Conservation (phyloP, 2,888 invertebrate genomes). For the Nomada lathburiana region DNA sequence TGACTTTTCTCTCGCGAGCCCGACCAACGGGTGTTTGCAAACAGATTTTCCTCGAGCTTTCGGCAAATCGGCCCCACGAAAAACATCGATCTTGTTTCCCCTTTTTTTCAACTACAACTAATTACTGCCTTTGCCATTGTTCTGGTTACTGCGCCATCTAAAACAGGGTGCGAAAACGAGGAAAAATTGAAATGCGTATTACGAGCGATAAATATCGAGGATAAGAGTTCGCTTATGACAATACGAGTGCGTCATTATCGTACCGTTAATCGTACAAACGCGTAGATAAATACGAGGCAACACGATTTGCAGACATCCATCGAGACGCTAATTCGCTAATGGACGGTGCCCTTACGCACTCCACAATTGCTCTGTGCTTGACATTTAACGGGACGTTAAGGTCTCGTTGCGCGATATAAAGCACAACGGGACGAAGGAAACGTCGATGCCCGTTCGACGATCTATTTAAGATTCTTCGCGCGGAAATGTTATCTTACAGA, state of each 20-base stretch:
- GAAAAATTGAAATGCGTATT: neutral
- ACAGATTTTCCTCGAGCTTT: slow-evolving; percentile 52
- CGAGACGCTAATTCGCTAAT: slow-evolving; percentile 1
- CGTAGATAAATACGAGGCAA: neutral
- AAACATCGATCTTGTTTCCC: slow-evolving; percentile 8
- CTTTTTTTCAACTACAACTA: neutral
- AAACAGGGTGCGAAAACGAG: too few relatives aligned
- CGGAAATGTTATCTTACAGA: slow-evolving; percentile 62
- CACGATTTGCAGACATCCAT: neutral
- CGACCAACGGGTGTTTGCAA: slow-evolving; percentile 55
- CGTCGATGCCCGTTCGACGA: slow-evolving; percentile 35
- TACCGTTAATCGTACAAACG: neutral
- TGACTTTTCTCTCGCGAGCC: slow-evolving; percentile 27
- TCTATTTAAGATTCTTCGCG: slow-evolving; percentile 59
- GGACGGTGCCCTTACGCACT: neutral
- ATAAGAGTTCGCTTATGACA: neutral
- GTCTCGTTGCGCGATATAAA: slow-evolving; percentile 8
- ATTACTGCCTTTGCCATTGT: neutral
- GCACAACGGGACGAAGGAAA: neutral
- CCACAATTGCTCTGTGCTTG: neutral
- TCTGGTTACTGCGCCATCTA: neutral
- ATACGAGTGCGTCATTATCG: slow-evolving; percentile 9
- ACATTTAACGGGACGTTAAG: slow-evolving; percentile 33
- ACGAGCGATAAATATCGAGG: neutral
- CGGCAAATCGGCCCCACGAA: neutral